These are phyloP conservation scores for Stenolophus ochropezus DNA, from an alignment of 2,888 invertebrate species.

Conservation along the genomic window DNA sequence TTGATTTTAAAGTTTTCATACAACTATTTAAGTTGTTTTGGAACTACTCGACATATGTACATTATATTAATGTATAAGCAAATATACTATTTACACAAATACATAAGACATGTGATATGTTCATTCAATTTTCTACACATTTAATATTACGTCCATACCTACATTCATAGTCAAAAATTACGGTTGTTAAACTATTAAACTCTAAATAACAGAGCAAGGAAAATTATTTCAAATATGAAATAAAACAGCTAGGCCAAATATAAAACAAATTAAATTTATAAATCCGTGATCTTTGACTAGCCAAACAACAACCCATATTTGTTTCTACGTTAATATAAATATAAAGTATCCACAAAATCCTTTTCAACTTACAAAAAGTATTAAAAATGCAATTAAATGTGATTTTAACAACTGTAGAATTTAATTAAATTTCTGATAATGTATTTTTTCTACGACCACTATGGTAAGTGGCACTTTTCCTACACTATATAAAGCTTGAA, in stretches of 20 bases:
- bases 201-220: slow-evolving; percentile 27
- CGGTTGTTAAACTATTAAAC: neutral
- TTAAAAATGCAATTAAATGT: slow-evolving; percentile 17
- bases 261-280: neutral
- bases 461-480: too few species aligned
- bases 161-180: slow-evolving; percentile 31
- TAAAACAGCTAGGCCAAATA: neutral
- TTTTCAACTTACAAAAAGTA: neutral
- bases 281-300: slow-evolving; percentile 26
- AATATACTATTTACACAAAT: slow-evolving; percentile 53
- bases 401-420: neutral
- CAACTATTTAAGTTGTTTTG: too few species aligned
- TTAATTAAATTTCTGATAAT: too few species aligned
- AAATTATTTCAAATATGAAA: slow-evolving; percentile 27
- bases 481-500: too few species aligned
- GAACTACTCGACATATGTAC: slow-evolving; percentile 4
- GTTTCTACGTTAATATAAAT: slow-evolving; percentile 25
- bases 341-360: neutral
- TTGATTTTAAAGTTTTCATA: too few species aligned
- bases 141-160: slow-evolving; percentile 33
- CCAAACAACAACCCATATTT: neutral
- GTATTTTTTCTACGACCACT: too few species aligned
- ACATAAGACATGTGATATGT: slow-evolving; percentile 51
- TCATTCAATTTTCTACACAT: slow-evolving; percentile 49
- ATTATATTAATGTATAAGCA: slow-evolving; percentile 53